Percentiles rank a stretch among this genome's conserved stretches.
Evolutionary conservation across 2,113 vertebrate genomes (phyloP).

Genomic region (Progne subis): DNA sequence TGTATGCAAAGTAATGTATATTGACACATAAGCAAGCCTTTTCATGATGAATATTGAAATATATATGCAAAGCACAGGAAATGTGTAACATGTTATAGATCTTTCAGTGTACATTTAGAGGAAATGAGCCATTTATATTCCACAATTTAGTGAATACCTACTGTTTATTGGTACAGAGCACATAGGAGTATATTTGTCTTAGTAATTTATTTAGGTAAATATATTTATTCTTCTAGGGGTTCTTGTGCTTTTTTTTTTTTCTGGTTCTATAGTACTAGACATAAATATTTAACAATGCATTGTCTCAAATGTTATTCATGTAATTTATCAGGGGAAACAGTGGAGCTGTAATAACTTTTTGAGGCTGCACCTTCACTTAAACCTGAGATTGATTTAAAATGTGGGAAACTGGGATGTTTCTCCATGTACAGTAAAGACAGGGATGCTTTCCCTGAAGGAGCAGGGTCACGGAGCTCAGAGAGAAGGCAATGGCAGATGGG

Average conservation of each 20-base stretch:
- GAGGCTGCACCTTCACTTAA: constrained; percentile 80
- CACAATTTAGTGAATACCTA: constrained; percentile 89
- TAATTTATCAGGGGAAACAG: constrained; percentile 84
- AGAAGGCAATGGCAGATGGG: accelerated
- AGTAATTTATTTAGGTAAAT: constrained; percentile 90
- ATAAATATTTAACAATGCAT: constrained; percentile 89
- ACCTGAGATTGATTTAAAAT: constrained; percentile 79
- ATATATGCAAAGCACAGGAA: constrained; percentile 88
- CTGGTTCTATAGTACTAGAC: constrained; percentile 81
- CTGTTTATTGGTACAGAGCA: constrained; percentile 87
- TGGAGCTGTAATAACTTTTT: constrained; percentile 82
- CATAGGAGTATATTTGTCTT: constrained; percentile 88
- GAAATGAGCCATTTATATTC: constrained; percentile 91
- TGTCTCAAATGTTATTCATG: constrained; percentile 87
- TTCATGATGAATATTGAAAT: constrained; percentile 90
- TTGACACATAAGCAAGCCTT: constrained; percentile 84
- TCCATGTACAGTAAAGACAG: neutral
- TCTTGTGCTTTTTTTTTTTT: constrained; percentile 76
- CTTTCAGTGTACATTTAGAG: constrained; percentile 86
- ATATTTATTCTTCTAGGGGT: constrained; percentile 86
- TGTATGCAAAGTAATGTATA: constrained; percentile 87
- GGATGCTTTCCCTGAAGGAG: constrained; percentile 27
- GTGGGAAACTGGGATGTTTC: constrained; percentile 51
- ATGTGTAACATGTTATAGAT: constrained; percentile 85
- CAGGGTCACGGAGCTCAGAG: neutral